These are phyloP conservation scores for Cetoscarus ocellatus DNA, from an alignment of 2,797 vertebrate species.

Conservation along the genomic window DNA sequence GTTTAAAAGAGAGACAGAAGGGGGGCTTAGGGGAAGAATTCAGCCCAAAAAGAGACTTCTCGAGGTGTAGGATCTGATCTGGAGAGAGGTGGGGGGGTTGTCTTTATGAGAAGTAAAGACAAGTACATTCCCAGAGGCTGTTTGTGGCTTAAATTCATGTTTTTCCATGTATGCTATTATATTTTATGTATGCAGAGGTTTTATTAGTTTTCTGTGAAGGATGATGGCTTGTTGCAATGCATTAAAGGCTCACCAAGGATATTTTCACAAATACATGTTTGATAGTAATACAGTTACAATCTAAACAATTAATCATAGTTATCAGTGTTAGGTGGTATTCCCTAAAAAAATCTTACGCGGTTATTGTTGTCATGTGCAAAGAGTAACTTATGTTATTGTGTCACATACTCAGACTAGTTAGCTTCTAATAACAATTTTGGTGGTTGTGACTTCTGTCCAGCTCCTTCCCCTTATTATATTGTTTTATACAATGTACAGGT, in stretches of 20 bases:
- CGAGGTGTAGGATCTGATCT: constrained; percentile 9
- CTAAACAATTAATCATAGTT: no score
- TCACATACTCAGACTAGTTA: no score
- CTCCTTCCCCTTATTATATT: no score
- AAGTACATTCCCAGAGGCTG: neutral
- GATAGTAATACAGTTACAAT: neutral
- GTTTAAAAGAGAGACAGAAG: constrained; percentile 28
- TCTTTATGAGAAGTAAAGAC: neutral
- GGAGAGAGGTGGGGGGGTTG: neutral
- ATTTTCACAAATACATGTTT: neutral
- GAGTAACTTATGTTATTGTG: no score
- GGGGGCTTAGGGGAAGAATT: constrained; percentile 17
- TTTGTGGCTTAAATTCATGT: neutral
- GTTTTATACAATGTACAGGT: no score
- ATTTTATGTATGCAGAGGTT: neutral
- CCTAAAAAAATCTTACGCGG: no score
- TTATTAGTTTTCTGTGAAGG: neutral
- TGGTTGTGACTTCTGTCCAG: no score
- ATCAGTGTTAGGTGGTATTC: no score
- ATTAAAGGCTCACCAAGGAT: neutral
- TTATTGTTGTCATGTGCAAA: no score
- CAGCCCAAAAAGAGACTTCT: neutral
- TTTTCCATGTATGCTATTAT: neutral
- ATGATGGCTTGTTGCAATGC: neutral
- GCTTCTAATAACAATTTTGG: no score